Conservation (phyloP, 2,888 invertebrate genomes). For the Drosophila koepferae region DNA sequence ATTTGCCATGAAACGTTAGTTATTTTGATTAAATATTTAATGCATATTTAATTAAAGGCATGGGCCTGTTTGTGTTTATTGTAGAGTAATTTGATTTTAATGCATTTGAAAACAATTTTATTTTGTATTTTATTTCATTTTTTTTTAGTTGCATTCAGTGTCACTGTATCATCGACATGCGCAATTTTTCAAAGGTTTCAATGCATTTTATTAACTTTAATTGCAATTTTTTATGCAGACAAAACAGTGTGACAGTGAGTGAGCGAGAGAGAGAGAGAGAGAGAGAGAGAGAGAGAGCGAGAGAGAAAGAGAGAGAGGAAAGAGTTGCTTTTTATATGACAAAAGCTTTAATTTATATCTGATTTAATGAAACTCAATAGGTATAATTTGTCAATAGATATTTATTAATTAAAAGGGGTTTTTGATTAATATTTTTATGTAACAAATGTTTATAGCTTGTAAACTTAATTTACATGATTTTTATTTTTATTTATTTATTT, state of each 20-base stretch:
- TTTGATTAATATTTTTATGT: not conserved
- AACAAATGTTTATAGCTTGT: no score
- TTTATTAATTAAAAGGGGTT: not conserved
- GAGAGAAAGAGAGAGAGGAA: not conserved
- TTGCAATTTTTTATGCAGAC: not conserved
- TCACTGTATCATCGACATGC: constrained; percentile 10
- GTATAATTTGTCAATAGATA: not conserved
- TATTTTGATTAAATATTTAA: not conserved
- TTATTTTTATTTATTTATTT: no score
- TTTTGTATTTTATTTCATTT: not conserved
- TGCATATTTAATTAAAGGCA: not conserved
- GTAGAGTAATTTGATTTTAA: constrained; percentile 35
- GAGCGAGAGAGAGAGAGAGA: no score
- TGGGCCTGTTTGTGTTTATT: constrained; percentile 3
- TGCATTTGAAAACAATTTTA: constrained; percentile 30
- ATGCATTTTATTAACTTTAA: constrained; percentile 50
- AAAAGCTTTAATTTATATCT: not conserved
- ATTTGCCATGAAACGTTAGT: not conserved
- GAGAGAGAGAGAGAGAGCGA: no score
- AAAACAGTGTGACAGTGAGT: not conserved
- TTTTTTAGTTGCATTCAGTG: constrained; percentile 14
- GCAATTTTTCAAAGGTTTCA: constrained; percentile 33
- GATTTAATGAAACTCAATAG: not conserved
- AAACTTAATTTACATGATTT: no score
- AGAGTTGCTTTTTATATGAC: not conserved